A percentile compares a stretch with the other conserved stretches of the same genome.
Evolutionary conservation across 2,888 invertebrate species (phyloP).

Genomic region (Leucophenga montana): DNA sequence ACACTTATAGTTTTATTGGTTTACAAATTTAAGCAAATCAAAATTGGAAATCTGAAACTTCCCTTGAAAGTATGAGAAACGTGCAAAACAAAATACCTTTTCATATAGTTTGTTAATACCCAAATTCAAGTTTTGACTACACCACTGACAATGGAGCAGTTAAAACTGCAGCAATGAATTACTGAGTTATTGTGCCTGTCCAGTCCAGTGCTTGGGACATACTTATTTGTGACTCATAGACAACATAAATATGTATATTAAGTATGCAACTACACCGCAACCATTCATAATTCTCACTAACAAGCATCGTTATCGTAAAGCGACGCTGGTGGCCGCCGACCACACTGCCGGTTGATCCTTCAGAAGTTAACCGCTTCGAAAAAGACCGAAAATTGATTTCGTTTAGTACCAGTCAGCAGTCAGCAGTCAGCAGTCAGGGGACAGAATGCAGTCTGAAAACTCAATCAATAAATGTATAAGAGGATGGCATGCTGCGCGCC

Average conservation of each 20-base stretch:
- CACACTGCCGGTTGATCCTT: background rate
- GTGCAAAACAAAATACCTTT: too few relatives aligned
- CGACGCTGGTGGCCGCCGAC: constrained; percentile 14
- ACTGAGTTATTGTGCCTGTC: background rate
- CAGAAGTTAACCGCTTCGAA: constrained; percentile 11
- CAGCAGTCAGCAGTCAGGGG: too few relatives aligned
- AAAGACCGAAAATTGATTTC: constrained; percentile 13
- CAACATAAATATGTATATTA: background rate
- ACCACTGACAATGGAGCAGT: background rate
- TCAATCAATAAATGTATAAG: constrained; percentile 51
- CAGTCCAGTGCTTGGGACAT: background rate
- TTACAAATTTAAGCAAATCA: too few relatives aligned
- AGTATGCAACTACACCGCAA: background rate
- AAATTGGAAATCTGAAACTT: too few relatives aligned
- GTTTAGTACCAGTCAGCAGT: constrained; percentile 2
- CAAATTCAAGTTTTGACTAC: too few relatives aligned
- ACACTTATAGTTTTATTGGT: too few relatives aligned
- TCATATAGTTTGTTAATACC: too few relatives aligned
- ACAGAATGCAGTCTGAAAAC: constrained; percentile 48
- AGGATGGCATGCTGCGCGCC: constrained; percentile 28
- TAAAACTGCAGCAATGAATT: background rate
- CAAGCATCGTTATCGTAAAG: background rate
- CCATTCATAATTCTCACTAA: constrained; percentile 18
- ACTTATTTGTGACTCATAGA: background rate
- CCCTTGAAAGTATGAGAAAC: too few relatives aligned